Evolutionary conservation across 30 jellyfish, hydroid and myxozoan genomes (phyloP), one percentile per base, ranked within the genome.

Genomic region (Nemopilema nomurai): DNA sequence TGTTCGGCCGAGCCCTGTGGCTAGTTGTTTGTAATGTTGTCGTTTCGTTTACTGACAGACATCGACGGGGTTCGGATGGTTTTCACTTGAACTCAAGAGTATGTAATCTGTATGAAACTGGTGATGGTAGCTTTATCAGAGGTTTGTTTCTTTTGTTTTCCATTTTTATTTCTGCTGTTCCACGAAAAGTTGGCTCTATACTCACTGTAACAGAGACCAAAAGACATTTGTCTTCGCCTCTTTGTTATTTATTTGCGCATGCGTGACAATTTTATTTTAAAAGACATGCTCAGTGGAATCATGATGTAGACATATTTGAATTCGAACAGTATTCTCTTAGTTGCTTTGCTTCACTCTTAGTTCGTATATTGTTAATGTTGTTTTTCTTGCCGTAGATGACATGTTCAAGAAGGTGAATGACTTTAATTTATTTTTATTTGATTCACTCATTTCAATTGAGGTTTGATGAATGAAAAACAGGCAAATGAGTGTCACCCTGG

Each of bases 51-150:
- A 3, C 57, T 13, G 9, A 41, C 67, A 83, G 93, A 72, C 88
- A 85, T 69, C 80, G 88, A 28, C 57, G 98, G 67, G 98, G 98
- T 18, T 93, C 98, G n/a, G 98, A 93, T 81, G 98, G 98, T 25
- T 93, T 93, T 70, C 98, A 93, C 68, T 64, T 89, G 62, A 93
- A 93, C 79, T 93, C 98, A 20, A 52, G 97, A 26, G 87, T 89
- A 0, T 93, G 98, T 76, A 97, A 93, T 28, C 89, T 93, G 51
- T 89, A 93, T 63, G 98, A 93, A 65, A 84, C 92, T 16, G 91
- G 92, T 22, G 98, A 93, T 88, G 98, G 98, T 52, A 93, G 96
- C 73, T 82, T 93, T 80, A 93, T 93, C 18, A 74, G 98, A 84
- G 98, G 97, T 93, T 8, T 65, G 79, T 33, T 4, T 18, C 57